Evolutionary conservation across 2,797 vertebrate species (phyloP).

Genomic region (Melanotaenia maccullochi): DNA sequence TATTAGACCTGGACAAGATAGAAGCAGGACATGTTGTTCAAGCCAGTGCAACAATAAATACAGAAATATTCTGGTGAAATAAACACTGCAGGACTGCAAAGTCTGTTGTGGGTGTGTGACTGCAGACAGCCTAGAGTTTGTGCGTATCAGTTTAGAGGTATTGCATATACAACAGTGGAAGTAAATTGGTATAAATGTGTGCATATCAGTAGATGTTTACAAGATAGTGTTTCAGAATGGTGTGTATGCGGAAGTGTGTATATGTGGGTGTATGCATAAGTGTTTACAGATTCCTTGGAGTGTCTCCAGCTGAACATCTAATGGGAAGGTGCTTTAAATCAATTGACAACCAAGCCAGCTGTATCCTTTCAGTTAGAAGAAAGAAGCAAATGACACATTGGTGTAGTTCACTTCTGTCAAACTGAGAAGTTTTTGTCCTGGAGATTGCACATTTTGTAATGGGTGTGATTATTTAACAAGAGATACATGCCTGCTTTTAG

Average conservation of each 20-base stretch:
- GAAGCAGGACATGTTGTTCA: background rate
- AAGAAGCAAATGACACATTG: constrained; percentile 27
- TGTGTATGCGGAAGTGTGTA: background rate
- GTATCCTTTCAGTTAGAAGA: constrained; percentile 36
- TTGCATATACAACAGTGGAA: constrained; percentile 15
- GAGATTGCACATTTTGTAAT: background rate
- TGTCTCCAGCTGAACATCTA: constrained; percentile 54
- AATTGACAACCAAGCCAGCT: constrained; percentile 51
- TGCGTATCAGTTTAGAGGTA: background rate
- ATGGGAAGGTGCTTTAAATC: constrained; percentile 41
- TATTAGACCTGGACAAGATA: constrained; percentile 6
- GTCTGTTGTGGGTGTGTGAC: constrained; percentile 7
- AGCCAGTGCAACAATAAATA: background rate
- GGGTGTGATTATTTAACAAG: background rate
- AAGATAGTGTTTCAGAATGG: constrained; percentile 17
- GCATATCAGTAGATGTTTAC: constrained; percentile 11
- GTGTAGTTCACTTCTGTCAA: constrained; percentile 16
- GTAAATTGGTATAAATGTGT: constrained; percentile 8
- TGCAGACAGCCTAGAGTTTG: background rate
- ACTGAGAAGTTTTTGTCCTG: background rate
- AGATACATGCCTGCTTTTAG: background rate
- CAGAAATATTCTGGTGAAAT: background rate
- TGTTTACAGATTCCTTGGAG: constrained; percentile 60
- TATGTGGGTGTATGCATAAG: constrained; percentile 21
- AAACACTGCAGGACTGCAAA: background rate